Evolutionary conservation across 53 echinoderm and acorn worm species (phyloP), one percentile per base, ranked within the genome.

Genomic region (Temnopleurus reevesii): DNA sequence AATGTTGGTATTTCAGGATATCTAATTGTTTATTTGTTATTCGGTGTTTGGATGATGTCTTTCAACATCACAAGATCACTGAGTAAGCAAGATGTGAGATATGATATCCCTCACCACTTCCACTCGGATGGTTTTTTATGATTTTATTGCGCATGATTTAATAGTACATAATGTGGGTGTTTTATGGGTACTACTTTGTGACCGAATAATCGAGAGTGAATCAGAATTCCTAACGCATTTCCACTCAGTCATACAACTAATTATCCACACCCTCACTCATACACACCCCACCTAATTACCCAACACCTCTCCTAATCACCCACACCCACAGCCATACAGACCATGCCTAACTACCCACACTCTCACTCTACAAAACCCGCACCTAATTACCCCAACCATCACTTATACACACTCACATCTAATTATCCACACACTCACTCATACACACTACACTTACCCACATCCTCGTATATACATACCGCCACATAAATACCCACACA

Each of bases 121-220:
- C n/a, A n/a, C n/a, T n/a, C n/a, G n/a, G n/a, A n/a, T n/a, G n/a
- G n/a, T n/a, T n/a, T n/a, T n/a, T n/a, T n/a, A n/a, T n/a, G n/a
- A n/a, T n/a, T n/a, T n/a, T n/a, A n/a, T n/a, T n/a, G n/a, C n/a
- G n/a, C n/a, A n/a, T n/a, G n/a, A n/a, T n/a, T n/a, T n/a, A n/a
- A n/a, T n/a, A n/a, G n/a, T n/a, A n/a, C n/a, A n/a, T 38, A 41
- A 35, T 71, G 71, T 71, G 71, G 71, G 71, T 71, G 71, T 71
- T 71, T 71, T 79, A 47, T 79, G 79, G 46, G 45, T 29, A 79
- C 79, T 49, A 47, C 46, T 79, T 49, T 79, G 79, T 79, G 79
- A 79, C 79, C 79, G 79, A 47, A 47, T 79, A 49, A 79, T 79
- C 79, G 79, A 79, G 49, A 46, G 46, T 79, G 79, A 79, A 46